A percentile compares a stretch with the other conserved stretches of the same genome.
phyloP scores from a whole-genome alignment of 1,140 invertebrate species.

The Bombus affinis region DNA sequence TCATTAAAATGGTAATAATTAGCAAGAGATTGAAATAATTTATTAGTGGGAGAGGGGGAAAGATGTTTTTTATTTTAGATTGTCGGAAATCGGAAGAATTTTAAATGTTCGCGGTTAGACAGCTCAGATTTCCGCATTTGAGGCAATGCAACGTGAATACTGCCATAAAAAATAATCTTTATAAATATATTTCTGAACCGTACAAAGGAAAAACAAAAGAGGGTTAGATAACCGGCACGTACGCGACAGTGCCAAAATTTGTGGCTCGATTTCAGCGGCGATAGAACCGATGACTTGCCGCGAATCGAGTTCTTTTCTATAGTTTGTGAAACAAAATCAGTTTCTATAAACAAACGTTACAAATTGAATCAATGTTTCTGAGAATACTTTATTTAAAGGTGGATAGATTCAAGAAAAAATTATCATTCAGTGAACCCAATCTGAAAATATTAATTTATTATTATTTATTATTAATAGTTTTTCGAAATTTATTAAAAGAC shows the following conservation, averaged over 20 bases:
- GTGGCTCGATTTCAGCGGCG: neutral
- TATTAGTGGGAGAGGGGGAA: neutral
- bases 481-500: neutral
- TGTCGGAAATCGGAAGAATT: slow-evolving; percentile 10
- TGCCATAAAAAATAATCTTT: slow-evolving; percentile 67
- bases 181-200: slow-evolving; percentile 60
- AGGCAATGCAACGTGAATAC: slow-evolving; percentile 63
- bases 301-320: slow-evolving; percentile 17
- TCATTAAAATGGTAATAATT: neutral
- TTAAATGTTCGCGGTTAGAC: slow-evolving; percentile 7
- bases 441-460: neutral
- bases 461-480: neutral
- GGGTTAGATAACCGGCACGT: slow-evolving; percentile 13
- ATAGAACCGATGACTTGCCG: neutral
- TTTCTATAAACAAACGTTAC: neutral
- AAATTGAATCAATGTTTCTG: neutral
- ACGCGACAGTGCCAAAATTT: slow-evolving; percentile 17
- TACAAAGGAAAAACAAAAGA: slow-evolving; percentile 17
- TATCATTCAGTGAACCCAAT: neutral
- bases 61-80: neutral
- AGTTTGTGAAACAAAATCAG: slow-evolving; percentile 28
- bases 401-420: neutral
- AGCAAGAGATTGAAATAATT: neutral
- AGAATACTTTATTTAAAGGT: neutral
- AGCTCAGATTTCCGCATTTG: slow-evolving; percentile 57